Conservation (phyloP, 2,113 vertebrate species). For the Daboia siamensis region DNA sequence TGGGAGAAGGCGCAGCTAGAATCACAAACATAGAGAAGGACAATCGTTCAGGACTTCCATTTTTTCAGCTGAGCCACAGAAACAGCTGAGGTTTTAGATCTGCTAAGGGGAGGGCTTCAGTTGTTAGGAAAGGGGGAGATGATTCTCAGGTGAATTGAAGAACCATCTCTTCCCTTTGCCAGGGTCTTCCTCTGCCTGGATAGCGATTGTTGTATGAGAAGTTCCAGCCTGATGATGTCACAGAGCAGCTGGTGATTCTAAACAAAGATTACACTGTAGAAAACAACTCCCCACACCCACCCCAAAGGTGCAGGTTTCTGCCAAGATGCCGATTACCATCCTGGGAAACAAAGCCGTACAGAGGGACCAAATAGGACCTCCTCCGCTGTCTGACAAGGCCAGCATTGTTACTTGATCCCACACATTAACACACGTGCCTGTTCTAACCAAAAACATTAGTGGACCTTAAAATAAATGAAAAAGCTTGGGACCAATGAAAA, state of each 20-base stretch:
- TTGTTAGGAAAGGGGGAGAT: neutral
- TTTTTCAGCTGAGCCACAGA: neutral
- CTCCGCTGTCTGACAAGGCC: neutral
- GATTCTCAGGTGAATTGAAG: neutral
- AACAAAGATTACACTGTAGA: neutral
- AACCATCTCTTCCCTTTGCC: neutral
- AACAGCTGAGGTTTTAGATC: neutral
- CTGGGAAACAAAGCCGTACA: neutral
- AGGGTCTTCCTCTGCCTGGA: neutral
- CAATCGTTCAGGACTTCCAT: neutral
- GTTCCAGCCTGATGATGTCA: constrained; percentile 25
- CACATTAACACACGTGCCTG: neutral
- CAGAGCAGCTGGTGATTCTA: neutral
- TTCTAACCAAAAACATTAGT: neutral
- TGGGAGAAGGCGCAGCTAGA: neutral
- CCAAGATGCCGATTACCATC: neutral
- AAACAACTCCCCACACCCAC: neutral
- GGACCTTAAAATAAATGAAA: neutral
- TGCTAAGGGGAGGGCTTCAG: neutral
- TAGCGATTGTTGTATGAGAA: neutral
- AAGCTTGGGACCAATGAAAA: neutral
- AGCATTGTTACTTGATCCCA: neutral
- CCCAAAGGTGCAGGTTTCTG: neutral
- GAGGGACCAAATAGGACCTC: neutral
- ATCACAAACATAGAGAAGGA: neutral